A percentile compares a stretch with the other conserved stretches of the same genome.
Conservation (phyloP, 1,140 invertebrate genomes). For the Drosophila takahashii region DNA sequence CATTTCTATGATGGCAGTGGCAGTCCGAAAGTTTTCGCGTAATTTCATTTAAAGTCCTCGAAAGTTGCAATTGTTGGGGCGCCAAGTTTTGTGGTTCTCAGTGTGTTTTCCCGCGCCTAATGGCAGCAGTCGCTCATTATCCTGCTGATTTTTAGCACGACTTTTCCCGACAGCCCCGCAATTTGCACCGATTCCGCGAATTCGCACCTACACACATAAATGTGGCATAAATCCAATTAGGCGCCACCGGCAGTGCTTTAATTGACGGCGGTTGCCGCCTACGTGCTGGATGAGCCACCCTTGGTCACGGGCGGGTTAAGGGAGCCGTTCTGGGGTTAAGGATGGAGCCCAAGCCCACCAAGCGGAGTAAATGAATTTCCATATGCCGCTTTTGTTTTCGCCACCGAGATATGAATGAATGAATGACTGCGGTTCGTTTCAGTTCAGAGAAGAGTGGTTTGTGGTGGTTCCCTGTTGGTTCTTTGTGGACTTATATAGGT, state of each 20-base stretch:
- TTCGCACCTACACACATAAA: constrained; percentile 79
- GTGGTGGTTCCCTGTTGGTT: constrained; percentile 1
- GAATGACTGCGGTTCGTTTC: constrained; percentile 33
- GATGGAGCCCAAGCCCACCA: constrained; percentile 27
- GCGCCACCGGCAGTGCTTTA: constrained; percentile 74
- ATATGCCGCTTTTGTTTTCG: constrained; percentile 68
- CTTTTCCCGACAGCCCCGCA: constrained; percentile 19
- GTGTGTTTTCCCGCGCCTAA: constrained; percentile 24
- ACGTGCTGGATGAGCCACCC: constrained; percentile 53
- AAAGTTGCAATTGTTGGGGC: constrained; percentile 76
- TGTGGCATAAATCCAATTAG: constrained; percentile 83
- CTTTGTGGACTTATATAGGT: constrained; percentile 19
- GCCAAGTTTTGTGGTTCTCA: constrained; percentile 55
- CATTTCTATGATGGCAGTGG: constrained; percentile 27
- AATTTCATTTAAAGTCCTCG: constrained; percentile 82
- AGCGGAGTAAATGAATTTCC: constrained; percentile 69
- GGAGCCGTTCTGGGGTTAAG: constrained; percentile 2
- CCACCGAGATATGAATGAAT: constrained; percentile 59
- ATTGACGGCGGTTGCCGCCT: constrained; percentile 69
- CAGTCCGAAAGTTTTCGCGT: constrained; percentile 74
- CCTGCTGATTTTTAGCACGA: constrained; percentile 71
- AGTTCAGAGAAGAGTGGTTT: background rate
- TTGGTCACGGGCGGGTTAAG: constrained; percentile 21
- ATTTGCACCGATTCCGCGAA: constrained; percentile 45
- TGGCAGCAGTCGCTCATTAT: constrained; percentile 66